Percentiles rank a stretch among this genome's conserved stretches.
Evolutionary conservation across 2,888 invertebrate genomes (phyloP).

Genomic region (Cotesia congregata): DNA sequence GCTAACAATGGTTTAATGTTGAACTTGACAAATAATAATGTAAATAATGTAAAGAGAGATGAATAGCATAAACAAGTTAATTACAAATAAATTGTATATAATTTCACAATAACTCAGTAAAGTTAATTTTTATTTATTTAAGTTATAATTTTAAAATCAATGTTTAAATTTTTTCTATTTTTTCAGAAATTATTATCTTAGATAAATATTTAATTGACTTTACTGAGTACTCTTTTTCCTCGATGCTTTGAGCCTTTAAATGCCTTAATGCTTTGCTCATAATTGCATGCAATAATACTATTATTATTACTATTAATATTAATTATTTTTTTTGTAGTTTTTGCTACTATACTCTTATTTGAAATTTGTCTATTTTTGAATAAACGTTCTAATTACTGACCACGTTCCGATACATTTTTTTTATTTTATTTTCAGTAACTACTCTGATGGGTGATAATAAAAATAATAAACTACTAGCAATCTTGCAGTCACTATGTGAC

Average conservation of each 20-base stretch:
- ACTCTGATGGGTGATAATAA: not conserved
- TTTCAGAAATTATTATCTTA: not conserved
- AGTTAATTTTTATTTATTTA: slow-evolving; percentile 32
- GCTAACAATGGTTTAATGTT: slow-evolving; percentile 47
- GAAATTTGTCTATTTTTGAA: not conserved
- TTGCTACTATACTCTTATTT: slow-evolving; percentile 50
- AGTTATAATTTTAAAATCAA: not conserved
- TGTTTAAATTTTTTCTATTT: not conserved
- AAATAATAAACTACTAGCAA: no score
- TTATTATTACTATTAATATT: not conserved
- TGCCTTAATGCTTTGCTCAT: slow-evolving; percentile 8
- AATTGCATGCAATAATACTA: slow-evolving; percentile 27
- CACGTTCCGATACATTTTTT: not conserved
- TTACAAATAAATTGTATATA: slow-evolving; percentile 59
- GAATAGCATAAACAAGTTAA: slow-evolving; percentile 65
- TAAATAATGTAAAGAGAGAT: slow-evolving; percentile 68
- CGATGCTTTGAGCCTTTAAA: slow-evolving; percentile 37
- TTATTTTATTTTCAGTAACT: not conserved
- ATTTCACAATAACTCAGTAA: slow-evolving; percentile 60
- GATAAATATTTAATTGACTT: slow-evolving; percentile 49
- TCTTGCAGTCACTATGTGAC: no score
- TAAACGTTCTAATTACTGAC: not conserved
- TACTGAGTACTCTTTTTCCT: slow-evolving; percentile 58
- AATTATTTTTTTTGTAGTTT: slow-evolving; percentile 40
- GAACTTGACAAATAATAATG: slow-evolving; percentile 58